Evolutionary conservation across 2,113 vertebrate genomes (phyloP), one percentile per base, ranked within the genome.

Genomic region (Ptyas mucosa): DNA sequence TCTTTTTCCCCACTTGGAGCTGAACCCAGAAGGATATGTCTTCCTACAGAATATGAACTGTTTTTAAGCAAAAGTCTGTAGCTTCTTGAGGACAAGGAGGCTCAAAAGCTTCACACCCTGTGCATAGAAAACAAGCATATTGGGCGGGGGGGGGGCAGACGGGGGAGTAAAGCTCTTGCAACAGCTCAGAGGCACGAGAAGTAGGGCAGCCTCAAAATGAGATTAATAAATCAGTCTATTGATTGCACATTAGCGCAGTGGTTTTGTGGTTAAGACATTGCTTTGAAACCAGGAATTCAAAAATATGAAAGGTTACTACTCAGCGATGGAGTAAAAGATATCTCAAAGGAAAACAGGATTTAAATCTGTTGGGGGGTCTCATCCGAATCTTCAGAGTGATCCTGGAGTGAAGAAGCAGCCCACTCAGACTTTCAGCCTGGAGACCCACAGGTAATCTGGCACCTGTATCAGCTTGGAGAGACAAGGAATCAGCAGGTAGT

Each of bases 131-230:
- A 49, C 85, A 46, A 51, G 23, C 24, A 51, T 29, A 81, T 43
- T 0, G 1, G 34, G 7, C 1, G 51, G 2, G 4, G 29, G 15
- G n/a, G 0, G 7, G 2, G 29, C 1, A 0, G 51, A 11, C 0
- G 46, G 46, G 51, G 52, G 11, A 52, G 11, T 52, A 39, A 75
- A 75, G 64, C 12, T 8, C n/a, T 75, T 34, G n/a, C 18, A 34
- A 20, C 8, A 8, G 75, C 18, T 43, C 34, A 39, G 8, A 81
- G 34, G 1, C 1, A 39, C 15, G 18, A 81, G 34, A 3, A 39
- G 75, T 9, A 39, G 18, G 18, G 18, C 75, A 43, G 34, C 8
- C 34, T 81, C 75, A 21, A 21, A 39, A 81, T 23, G 8, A 81
- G 34, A 43, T 39, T 21, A 81, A 43, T 81, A 20, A 10, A 9